Base-by-base conservation (phyloP, 2,888 invertebrate genomes). In the Trachelus tabidus region DNA sequence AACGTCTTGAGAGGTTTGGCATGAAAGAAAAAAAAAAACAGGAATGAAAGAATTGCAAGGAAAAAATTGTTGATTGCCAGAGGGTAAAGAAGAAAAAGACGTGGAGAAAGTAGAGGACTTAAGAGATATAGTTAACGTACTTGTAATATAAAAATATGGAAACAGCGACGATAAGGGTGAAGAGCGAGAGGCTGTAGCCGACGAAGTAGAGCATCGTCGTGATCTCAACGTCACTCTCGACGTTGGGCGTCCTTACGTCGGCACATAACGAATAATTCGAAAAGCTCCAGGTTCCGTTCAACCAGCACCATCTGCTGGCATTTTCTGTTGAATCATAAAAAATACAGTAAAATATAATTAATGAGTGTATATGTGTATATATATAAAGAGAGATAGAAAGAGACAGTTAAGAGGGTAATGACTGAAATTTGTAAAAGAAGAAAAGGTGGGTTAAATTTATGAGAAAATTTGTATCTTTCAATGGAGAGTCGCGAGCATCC, bases 111-210 rank as follows among this genome's bases (percentile, higher is more conserved):
- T 40, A 15, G 9, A 56, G 9, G 23, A 6, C 40, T 4, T 15
- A 40, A 40, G 40, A 40, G 40, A 11, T 11, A 30, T 30, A 1
- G 34, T 69, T 35, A 81, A 94, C 96, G 95, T 92, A 98, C 98
- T 97, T 97, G 94, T 96, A 98, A 91, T 97, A 96, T 81, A 96
- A 92, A 92, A 98, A 98, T 85, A 98, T 97, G 91, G 95, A 94
- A 85, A 98, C 95, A 35, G 98, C 98, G 79, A 97, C 93, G 74
- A 95, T 93, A 78, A 98, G 94, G 15, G 96, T 96, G 75, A 96
- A 94, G 76, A 98, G 93, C 84, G 97, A 97, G 84, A 97, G 93
- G 78, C 95, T 94, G 92, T 98, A 98, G 56, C 98, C 98, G 82
- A 95, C 94, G 89, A 96, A 95, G 92, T 97, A 98, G 84, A 97